Conservation (phyloP, 2,888 invertebrate genomes). For the Hirtodrosophila duncani region DNA sequence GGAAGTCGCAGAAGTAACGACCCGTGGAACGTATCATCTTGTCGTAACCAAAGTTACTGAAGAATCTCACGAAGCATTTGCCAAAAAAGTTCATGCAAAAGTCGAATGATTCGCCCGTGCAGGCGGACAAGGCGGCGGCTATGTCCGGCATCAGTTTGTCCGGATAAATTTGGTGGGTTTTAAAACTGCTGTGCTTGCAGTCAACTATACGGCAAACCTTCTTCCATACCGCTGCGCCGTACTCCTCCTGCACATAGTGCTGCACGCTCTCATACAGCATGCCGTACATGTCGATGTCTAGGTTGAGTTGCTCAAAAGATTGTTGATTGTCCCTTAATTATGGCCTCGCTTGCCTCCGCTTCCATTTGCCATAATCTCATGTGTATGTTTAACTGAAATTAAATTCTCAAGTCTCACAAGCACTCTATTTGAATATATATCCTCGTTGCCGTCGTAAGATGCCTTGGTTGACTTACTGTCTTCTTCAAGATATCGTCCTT, state of each 20-base stretch:
- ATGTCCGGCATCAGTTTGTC: constrained; percentile 89
- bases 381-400: constrained; percentile 19
- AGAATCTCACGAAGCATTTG: constrained; percentile 92
- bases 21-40: constrained; percentile 92
- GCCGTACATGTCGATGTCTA: constrained; percentile 88
- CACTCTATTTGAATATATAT: too few relatives aligned
- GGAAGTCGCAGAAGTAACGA: constrained; percentile 92
- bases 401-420: too few relatives aligned
- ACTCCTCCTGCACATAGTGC: constrained; percentile 88
- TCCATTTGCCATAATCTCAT: too few relatives aligned
- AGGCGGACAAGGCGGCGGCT: constrained; percentile 85
- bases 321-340: too few relatives aligned
- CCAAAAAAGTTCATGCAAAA: constrained; percentile 93
- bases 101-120: constrained; percentile 83
- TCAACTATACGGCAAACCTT: constrained; percentile 85
- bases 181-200: constrained; percentile 86
- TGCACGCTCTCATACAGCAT: constrained; percentile 91
- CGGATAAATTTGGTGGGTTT: constrained; percentile 90
- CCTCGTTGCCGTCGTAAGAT: too few relatives aligned
- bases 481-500: constrained; percentile 17
- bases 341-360: too few relatives aligned
- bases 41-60: constrained; percentile 94
- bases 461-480: too few relatives aligned
- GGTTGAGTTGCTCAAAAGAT: too few relatives aligned
- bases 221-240: constrained; percentile 88